phyloP scores from a whole-genome alignment of 1,140 invertebrate genomes.

The Thrips palmi region DNA sequence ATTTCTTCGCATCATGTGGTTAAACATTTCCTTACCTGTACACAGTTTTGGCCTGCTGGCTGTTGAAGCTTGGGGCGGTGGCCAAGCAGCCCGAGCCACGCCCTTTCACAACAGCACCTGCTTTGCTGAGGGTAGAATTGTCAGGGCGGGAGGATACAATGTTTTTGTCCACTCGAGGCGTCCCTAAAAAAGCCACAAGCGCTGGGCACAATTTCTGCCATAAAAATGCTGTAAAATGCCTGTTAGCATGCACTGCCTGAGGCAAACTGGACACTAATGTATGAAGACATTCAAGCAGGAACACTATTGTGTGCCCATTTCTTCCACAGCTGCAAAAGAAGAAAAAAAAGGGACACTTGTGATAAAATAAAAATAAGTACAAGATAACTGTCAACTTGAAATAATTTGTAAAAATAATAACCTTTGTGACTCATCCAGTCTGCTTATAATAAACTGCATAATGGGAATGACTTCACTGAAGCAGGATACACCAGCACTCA shows the following conservation, averaged over 20 bases:
- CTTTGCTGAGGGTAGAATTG: conserved; percentile 27
- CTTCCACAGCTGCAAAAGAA: conserved; percentile 17
- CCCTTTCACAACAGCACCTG: conserved; percentile 27
- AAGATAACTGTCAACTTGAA: neutral
- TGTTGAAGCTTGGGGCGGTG: conserved; percentile 52
- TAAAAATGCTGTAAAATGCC: conserved; percentile 65
- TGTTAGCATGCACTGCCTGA: conserved; percentile 57
- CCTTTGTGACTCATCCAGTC: conserved; percentile 62
- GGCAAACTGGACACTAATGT: conserved; percentile 67
- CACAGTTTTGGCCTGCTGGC: conserved; percentile 63
- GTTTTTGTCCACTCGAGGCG: conserved; percentile 53
- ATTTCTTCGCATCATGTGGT: neutral
- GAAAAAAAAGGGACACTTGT: conserved; percentile 12
- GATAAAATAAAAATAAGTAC: conserved; percentile 11
- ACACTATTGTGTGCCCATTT: conserved; percentile 43
- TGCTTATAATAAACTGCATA: conserved; percentile 72
- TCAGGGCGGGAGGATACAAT: conserved; percentile 43
- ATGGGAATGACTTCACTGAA: conserved; percentile 80
- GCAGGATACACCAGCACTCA: conserved; percentile 56
- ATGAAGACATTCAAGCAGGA: conserved; percentile 70
- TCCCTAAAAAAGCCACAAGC: conserved; percentile 67
- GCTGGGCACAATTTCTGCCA: conserved; percentile 86
- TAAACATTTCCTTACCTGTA: conserved; percentile 45
- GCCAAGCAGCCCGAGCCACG: conserved; percentile 50
- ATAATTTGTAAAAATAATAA: conserved; percentile 23